Evolutionary conservation across 2,113 vertebrate species (phyloP).

Genomic region (Rhagologus leucostigma): DNA sequence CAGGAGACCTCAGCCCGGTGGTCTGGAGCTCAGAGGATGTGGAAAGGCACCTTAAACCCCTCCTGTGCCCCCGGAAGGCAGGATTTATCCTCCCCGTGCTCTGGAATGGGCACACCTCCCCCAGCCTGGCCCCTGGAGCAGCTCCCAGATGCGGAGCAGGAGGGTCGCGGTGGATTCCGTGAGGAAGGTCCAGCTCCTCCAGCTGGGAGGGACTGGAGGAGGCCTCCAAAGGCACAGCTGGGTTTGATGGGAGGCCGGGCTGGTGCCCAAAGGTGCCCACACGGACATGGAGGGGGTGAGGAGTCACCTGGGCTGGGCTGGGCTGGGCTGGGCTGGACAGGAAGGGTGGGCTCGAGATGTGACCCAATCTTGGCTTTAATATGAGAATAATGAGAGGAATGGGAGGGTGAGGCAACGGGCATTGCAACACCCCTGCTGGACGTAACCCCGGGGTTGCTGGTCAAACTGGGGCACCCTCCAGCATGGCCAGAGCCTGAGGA

Average conservation of each 20-base stretch:
- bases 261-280: background rate
- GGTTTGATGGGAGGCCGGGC: background rate
- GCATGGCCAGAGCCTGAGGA: background rate
- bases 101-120: background rate
- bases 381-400: background rate
- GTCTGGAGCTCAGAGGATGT: background rate
- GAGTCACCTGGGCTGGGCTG: background rate
- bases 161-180: rapidly evolving
- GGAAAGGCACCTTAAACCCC: background rate
- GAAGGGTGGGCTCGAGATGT: background rate
- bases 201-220: background rate
- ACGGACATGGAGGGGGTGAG: background rate
- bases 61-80: background rate
- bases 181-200: background rate
- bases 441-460: background rate
- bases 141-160: background rate
- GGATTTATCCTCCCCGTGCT: background rate
- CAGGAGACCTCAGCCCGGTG: background rate
- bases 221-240: background rate
- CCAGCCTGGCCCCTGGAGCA: background rate
- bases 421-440: background rate
- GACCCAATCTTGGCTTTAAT: background rate
- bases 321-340: background rate
- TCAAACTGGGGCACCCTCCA: background rate
- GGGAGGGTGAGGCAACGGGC: background rate